Evolutionary conservation across 2,797 vertebrate species (phyloP).

Genomic region (Sebastes variabilis): DNA sequence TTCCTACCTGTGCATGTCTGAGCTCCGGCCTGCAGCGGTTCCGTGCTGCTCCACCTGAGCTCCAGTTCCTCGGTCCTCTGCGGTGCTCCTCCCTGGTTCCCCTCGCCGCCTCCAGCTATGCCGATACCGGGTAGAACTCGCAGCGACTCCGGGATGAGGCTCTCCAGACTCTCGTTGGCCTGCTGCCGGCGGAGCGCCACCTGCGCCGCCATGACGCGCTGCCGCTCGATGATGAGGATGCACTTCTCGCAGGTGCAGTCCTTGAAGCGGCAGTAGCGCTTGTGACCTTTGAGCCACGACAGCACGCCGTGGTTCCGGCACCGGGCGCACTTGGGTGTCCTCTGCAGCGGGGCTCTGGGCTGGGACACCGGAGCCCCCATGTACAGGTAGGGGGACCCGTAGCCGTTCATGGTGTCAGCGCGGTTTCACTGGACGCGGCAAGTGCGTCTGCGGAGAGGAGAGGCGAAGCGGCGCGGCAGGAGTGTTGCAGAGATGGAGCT

Average conservation of each 20-base stretch:
- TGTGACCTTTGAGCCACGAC: constrained; percentile 97
- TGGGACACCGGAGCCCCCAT: constrained; percentile 95
- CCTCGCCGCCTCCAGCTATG: constrained; percentile 67
- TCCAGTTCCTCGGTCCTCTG: constrained; percentile 72
- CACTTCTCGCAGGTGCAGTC: constrained; percentile 98
- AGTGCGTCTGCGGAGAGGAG: constrained; percentile 57
- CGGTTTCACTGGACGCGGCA: constrained; percentile 33
- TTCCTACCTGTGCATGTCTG: constrained; percentile 70
- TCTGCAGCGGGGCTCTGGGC: constrained; percentile 91
- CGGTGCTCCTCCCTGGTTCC: constrained; percentile 61
- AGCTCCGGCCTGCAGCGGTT: constrained; percentile 64
- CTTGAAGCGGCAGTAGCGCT: constrained; percentile 97
- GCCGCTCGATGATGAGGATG: constrained; percentile 96
- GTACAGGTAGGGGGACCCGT: constrained; percentile 96
- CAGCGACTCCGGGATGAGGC: constrained; percentile 92
- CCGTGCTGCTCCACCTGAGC: constrained; percentile 77
- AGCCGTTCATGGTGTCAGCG: constrained; percentile 89
- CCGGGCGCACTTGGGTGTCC: constrained; percentile 95
- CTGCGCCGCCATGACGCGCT: constrained; percentile 98
- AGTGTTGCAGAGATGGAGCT: constrained; percentile 53
- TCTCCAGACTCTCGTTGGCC: constrained; percentile 96
- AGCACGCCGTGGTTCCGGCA: constrained; percentile 97
- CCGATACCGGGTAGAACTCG: constrained; percentile 84
- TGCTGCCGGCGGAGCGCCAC: constrained; percentile 94
- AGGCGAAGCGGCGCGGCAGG: constrained; percentile 17